phyloP scores from a whole-genome alignment of 2,888 invertebrate genomes.

The Tetrapedia diversipes region DNA sequence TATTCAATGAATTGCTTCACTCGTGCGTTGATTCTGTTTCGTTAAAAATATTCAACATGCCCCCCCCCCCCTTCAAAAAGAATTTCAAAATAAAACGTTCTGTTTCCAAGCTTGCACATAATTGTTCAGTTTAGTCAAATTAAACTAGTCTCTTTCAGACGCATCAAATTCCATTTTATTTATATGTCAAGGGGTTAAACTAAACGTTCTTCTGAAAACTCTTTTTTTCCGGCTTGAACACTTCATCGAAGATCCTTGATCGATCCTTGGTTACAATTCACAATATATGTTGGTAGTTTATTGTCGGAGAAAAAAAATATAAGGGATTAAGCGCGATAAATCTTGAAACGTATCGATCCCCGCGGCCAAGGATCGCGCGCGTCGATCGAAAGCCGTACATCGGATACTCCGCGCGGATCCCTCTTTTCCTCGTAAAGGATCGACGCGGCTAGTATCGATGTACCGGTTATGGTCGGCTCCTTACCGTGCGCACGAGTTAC shows the following conservation, averaged over 20 bases:
- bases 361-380: conserved; percentile 50
- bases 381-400: conserved; percentile 54
- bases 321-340: conserved; percentile 67
- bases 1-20: too few species aligned
- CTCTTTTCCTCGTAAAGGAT: conserved; percentile 13
- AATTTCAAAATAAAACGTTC: too few species aligned
- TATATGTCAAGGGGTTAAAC: too few species aligned
- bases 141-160: too few species aligned
- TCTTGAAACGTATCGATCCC: conserved; percentile 58
- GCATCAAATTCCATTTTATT: too few species aligned
- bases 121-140: too few species aligned
- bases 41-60: too few species aligned
- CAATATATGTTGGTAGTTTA: conserved; percentile 59
- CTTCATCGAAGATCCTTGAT: conserved; percentile 2
- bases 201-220: too few species aligned
- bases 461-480: conserved; percentile 2
- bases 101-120: too few species aligned
- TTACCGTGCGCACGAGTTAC: conserved; percentile 30
- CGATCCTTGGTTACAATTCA: conserved; percentile 45
- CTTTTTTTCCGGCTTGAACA: too few species aligned
- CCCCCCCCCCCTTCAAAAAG: too few species aligned
- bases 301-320: conserved; percentile 58
- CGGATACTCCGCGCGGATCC: conserved; percentile 29
- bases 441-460: conserved; percentile 14
- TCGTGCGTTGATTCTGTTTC: too few species aligned